Evolutionary conservation across 2,113 vertebrate genomes (phyloP).

Genomic region (Natator depressus): DNA sequence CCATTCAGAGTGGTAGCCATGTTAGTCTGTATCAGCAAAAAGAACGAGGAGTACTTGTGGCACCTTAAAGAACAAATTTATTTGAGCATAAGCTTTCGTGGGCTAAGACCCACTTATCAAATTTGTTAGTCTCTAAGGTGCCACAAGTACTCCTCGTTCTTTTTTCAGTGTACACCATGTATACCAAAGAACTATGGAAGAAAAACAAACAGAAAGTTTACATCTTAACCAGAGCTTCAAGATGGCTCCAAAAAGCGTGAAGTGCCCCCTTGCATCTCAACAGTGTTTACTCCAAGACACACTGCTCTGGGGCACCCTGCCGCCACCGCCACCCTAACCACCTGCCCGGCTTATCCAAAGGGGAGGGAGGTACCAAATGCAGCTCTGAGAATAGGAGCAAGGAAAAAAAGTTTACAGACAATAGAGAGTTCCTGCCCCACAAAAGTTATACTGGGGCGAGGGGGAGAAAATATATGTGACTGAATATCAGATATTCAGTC

Average conservation of each 20-base stretch:
- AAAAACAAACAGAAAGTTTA: neutral
- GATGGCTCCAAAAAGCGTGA: neutral
- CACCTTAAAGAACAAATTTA: too few relatives aligned
- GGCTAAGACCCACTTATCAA: too few relatives aligned
- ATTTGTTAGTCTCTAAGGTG: too few relatives aligned
- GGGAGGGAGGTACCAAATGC: neutral
- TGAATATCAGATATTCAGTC: neutral
- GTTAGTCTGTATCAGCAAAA: too few relatives aligned
- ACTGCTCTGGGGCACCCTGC: neutral
- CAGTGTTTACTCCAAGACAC: neutral
- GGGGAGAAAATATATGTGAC: too few relatives aligned
- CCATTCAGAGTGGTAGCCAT: too few relatives aligned
- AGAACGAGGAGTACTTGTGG: too few relatives aligned
- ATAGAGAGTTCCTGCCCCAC: neutral
- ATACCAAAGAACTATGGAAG: neutral
- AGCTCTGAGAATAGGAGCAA: too few relatives aligned
- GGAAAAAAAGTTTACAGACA: neutral
- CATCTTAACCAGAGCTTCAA: neutral
- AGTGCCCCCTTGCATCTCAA: neutral
- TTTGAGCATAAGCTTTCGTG: too few relatives aligned
- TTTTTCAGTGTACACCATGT: neutral
- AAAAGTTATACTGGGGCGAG: too few relatives aligned
- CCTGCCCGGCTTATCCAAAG: too few relatives aligned
- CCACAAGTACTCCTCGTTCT: too few relatives aligned
- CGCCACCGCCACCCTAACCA: neutral